Conservation (phyloP, 1,140 invertebrate species). For the Bicyclus anynana region DNA sequence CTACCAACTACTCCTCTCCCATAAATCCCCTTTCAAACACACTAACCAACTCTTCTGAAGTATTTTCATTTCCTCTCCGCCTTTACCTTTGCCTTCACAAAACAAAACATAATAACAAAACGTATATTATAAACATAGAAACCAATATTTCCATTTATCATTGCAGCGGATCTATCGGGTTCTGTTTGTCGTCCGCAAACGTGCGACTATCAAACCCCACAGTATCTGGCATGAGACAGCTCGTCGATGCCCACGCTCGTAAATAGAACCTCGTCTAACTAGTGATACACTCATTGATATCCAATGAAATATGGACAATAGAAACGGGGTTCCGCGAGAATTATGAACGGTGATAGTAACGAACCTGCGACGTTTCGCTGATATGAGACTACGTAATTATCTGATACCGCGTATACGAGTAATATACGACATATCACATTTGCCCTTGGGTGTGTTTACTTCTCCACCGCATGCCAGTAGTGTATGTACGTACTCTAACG, state of each 20-base stretch:
- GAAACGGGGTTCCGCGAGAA: conserved; percentile 36
- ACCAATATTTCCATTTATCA: neutral
- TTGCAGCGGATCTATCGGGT: conserved; percentile 17
- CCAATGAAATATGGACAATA: conserved; percentile 58
- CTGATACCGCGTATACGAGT: neutral
- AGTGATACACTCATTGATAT: conserved; percentile 58
- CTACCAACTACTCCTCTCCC: no score
- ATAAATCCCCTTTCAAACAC: no score
- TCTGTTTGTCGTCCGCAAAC: conserved; percentile 37
- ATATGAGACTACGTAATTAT: neutral
- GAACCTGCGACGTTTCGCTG: conserved; percentile 11
- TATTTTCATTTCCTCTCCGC: no score
- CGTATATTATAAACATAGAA: neutral
- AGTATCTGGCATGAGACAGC: conserved; percentile 42
- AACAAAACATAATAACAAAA: no score
- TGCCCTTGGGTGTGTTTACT: neutral
- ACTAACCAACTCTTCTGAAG: no score
- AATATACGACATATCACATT: neutral
- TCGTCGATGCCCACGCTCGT: conserved; percentile 45
- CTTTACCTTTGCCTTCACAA: no score
- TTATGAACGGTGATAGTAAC: conserved; percentile 54
- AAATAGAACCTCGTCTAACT: conserved; percentile 53
- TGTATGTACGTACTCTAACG: neutral
- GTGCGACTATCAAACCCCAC: conserved; percentile 33
- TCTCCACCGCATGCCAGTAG: no score